Evolutionary conservation across 2,113 vertebrate genomes (phyloP), one percentile per base, ranked within the genome.

Genomic region (Ascaphus truei): DNA sequence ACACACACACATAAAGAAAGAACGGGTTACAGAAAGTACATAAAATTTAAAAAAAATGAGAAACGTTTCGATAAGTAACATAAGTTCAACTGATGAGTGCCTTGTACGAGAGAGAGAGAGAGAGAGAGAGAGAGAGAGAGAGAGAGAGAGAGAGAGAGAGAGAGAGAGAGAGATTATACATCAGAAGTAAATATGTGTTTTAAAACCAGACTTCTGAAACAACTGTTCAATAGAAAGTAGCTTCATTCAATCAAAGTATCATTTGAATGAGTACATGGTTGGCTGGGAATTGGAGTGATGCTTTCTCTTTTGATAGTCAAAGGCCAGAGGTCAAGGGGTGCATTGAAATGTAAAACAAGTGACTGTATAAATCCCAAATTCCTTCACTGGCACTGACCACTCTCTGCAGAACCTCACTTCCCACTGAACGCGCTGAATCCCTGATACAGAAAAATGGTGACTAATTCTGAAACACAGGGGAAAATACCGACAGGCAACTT

Each of bases 301-400:
- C 55, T 51, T 69, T 69, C 52, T 69, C 31, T 60, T 37, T 39
- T 69, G 33, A 60, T 36, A 37, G 11, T 23, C 45, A 52, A 10
- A 60, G 45, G 66, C 56, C 66, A 60, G n/a, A 29, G 66, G 56
- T 69, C 66, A 72, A 68, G 72, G 75, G 74, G 52, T 37, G 20
- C 79, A 86, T 93, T 92, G 81, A 91, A 64, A 93, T 91, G 89
- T 80, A 88, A 92, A 91, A 79, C 78, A 73, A n/a, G 69, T 79
- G 73, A 73, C 63, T 26, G 76, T 81, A 91, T 90, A 91, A 88
- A 85, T 56, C 52, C 57, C 27, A 33, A 18, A 68, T 78, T 77
- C 72, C 77, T 47, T 55, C 80, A 84, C 62, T 81, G 45, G 30
- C n/a, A 2, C n/a, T 22, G 2, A 1, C 4, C 53, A 57, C 65